Percentiles rank a stretch among this genome's conserved stretches.
Conservation (phyloP, 2,113 vertebrate genomes). For the Galeopterus variegatus region DNA sequence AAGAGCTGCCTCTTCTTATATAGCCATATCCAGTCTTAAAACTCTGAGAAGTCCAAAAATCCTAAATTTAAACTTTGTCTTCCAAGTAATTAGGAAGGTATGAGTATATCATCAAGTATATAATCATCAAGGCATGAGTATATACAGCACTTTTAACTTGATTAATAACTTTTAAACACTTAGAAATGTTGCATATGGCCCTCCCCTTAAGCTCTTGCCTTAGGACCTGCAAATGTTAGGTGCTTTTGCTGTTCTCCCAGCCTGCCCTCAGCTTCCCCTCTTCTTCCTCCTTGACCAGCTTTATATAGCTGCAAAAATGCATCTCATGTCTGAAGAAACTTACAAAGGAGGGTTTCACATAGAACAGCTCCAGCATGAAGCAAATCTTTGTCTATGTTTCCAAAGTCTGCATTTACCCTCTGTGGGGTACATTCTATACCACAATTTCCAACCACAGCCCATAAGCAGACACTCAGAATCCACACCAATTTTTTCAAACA, state of each 20-base stretch:
- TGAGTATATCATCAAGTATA: background rate
- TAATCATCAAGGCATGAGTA: background rate
- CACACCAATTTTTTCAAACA: background rate
- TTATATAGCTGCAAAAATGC: background rate
- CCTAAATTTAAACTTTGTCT: background rate
- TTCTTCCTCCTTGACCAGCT: background rate
- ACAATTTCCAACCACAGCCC: background rate
- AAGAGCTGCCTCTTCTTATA: background rate
- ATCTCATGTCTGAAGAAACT: background rate
- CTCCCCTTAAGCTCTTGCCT: background rate
- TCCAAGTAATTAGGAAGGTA: background rate
- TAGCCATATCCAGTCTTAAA: background rate
- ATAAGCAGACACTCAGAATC: background rate
- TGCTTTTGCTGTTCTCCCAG: background rate
- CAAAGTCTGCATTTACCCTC: background rate
- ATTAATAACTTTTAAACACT: background rate
- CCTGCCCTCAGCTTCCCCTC: background rate
- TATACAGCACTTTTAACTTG: background rate
- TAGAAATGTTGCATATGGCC: background rate
- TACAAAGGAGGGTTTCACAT: background rate
- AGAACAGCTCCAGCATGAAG: background rate
- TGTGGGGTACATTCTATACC: background rate
- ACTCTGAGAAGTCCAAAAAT: slow-evolving; percentile 7
- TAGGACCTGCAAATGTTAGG: no score
- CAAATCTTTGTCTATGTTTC: background rate